Conservation (phyloP, 2,888 invertebrate genomes). For the Orgyia antiqua region DNA sequence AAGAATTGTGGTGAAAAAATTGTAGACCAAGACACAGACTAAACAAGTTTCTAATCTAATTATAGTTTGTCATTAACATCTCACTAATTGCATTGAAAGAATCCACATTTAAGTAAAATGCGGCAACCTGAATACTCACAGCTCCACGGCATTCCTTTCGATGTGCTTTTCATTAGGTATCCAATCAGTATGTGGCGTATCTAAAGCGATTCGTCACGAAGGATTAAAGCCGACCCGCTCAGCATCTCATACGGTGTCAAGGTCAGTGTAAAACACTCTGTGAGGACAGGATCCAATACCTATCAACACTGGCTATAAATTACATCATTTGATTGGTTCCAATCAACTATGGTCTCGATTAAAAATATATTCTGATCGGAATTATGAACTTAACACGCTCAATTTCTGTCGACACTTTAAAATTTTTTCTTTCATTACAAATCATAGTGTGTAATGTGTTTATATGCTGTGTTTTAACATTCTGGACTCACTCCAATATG, state of each 20-base stretch:
- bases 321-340: slow-evolving; percentile 71
- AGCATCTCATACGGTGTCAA: slow-evolving; percentile 43
- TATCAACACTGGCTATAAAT: slow-evolving; percentile 57
- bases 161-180: slow-evolving; percentile 49
- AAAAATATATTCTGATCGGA: slow-evolving; percentile 45
- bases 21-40: too few species aligned
- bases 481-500: slow-evolving; percentile 17
- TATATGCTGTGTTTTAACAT: slow-evolving; percentile 27
- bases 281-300: slow-evolving; percentile 35
- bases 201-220: slow-evolving; percentile 62
- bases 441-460: slow-evolving; percentile 31
- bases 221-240: slow-evolving; percentile 46
- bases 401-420: slow-evolving; percentile 43
- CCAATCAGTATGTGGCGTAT: slow-evolving; percentile 59
- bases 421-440: slow-evolving; percentile 29
- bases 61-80: slow-evolving; percentile 2
- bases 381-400: slow-evolving; percentile 42
- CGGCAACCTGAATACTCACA: slow-evolving; percentile 27
- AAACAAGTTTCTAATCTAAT: too few species aligned
- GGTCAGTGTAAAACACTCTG: slow-evolving; percentile 36
- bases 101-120: slow-evolving; percentile 9
- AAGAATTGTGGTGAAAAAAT: too few species aligned
- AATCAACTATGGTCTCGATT: slow-evolving; percentile 63
- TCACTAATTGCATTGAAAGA: slow-evolving; percentile 6
- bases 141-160: slow-evolving; percentile 40